These are phyloP conservation scores for Drosophila gaucha DNA, from an alignment of 2,888 invertebrate species.

Conservation along the genomic window DNA sequence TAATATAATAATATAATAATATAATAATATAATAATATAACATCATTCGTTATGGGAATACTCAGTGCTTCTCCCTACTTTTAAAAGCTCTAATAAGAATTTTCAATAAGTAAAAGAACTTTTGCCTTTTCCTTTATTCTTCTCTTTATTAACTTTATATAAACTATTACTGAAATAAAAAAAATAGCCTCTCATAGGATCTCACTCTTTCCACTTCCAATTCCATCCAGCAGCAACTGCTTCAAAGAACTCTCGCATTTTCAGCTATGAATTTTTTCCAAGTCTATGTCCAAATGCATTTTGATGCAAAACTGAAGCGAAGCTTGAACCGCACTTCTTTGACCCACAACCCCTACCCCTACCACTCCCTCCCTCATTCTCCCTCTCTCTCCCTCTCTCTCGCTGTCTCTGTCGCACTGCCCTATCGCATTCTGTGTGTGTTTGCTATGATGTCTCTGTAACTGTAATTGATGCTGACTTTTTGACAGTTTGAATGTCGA, in stretches of 20 bases:
- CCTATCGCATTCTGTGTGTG: conserved; percentile 42
- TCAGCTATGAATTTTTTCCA: conserved; percentile 6
- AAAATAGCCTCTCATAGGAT: no score
- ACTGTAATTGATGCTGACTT: conserved; percentile 83
- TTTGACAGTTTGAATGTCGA: conserved; percentile 82
- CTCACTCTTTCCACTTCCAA: background rate
- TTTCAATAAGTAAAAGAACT: no score
- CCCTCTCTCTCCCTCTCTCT: background rate
- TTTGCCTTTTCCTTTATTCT: no score
- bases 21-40: no score
- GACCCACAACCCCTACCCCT: conserved; percentile 37
- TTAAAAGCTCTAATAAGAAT: no score
- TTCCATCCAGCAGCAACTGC: conserved; percentile 3
- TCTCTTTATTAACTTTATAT: no score
- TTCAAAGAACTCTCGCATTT: conserved; percentile 34
- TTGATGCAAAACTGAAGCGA: conserved; percentile 74
- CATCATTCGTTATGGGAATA: no score
- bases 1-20: no score
- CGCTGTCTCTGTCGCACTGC: background rate
- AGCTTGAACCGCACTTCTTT: conserved; percentile 67
- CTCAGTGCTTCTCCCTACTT: no score
- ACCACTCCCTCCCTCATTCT: background rate
- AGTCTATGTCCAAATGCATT: conserved; percentile 71
- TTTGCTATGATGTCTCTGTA: conserved; percentile 70
- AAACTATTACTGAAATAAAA: no score